Base-by-base conservation (phyloP, 1,140 invertebrate species). In the Diorhabda carinulata region DNA sequence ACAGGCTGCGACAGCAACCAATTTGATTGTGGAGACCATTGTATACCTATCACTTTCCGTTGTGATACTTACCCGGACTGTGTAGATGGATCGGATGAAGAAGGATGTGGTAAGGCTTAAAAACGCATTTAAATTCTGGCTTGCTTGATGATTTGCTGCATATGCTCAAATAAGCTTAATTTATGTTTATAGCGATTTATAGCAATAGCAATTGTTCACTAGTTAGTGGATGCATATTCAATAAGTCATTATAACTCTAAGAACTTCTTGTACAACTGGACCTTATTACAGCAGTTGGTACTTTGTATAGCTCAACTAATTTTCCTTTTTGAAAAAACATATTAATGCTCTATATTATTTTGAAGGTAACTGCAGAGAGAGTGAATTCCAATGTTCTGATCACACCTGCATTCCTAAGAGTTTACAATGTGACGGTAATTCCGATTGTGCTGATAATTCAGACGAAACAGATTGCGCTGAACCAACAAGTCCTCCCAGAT, bases 61-160 rank as follows among this genome's bases (percentile, higher is more conserved):
- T 99, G 97, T 81, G 97, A 99, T 80, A 85, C 86, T 52, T 87
- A 92, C 73, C 84, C 85, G 61, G 96, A 98, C 79, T 98, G 96
- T 77, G 75, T 81, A 4, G 96, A 98, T 80, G 86, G 88, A 60
- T 91, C 90, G 64, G 97, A 98, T 83, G 96, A 98, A 86, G 83
- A 90, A 71, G 92, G 94, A 60, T 98, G 95, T 63, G 72, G 69
- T 73, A 70, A 68, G 68, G 65, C 2, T 52, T 52, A 65, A 56
- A 40, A 3, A 41, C 6, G n/a, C 47, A 8, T 52, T 8, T 52
- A 52, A n/a, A 52, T n/a, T 52, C 6, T 2, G 6, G 2, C 47
- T 4, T 52, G 47, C 47, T 52, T 52, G 9, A 25, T 25, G 25
- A 25, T 25, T 25, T 25, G 25, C 25, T 25, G 25, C 25, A 25